Conservation (phyloP, 1,140 invertebrate genomes). For the Drepana arcuata region DNA sequence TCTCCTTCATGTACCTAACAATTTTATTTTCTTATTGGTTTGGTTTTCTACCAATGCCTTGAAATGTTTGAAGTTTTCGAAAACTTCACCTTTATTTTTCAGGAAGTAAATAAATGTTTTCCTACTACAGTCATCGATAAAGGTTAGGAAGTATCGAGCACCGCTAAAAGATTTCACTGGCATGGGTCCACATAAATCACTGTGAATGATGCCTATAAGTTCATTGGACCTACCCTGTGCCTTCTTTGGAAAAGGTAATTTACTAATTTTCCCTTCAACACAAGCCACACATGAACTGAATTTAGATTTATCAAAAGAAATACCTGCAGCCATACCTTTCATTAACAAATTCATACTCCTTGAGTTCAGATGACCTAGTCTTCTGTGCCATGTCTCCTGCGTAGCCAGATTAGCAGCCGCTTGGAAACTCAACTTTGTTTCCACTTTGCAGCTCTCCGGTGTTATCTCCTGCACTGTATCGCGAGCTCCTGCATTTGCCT, state of each 20-base stretch:
- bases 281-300: slow-evolving; percentile 9
- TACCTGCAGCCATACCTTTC: slow-evolving; percentile 15
- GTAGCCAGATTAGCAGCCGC: background rate
- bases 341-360: slow-evolving; percentile 17
- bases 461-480: no score
- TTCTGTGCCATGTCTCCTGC: slow-evolving; percentile 11
- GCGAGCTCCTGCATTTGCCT: no score
- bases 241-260: slow-evolving; percentile 13
- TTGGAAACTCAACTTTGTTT: no score
- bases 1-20: slow-evolving; percentile 4
- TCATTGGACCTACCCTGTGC: slow-evolving; percentile 2
- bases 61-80: slow-evolving; percentile 26
- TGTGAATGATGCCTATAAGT: slow-evolving; percentile 3
- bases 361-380: slow-evolving; percentile 11
- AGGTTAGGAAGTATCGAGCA: slow-evolving; percentile 33
- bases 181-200: slow-evolving; percentile 26
- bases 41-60: slow-evolving; percentile 33
- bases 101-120: slow-evolving; percentile 17
- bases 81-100: slow-evolving; percentile 21
- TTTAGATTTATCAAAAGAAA: slow-evolving; percentile 10
- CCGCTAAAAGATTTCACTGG: slow-evolving; percentile 20
- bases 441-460: no score
- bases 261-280: slow-evolving; percentile 15
- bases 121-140: slow-evolving; percentile 36
- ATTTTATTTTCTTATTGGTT: slow-evolving; percentile 13